Conservation (phyloP, 2,113 vertebrate species). For the Notiomystis cincta region DNA sequence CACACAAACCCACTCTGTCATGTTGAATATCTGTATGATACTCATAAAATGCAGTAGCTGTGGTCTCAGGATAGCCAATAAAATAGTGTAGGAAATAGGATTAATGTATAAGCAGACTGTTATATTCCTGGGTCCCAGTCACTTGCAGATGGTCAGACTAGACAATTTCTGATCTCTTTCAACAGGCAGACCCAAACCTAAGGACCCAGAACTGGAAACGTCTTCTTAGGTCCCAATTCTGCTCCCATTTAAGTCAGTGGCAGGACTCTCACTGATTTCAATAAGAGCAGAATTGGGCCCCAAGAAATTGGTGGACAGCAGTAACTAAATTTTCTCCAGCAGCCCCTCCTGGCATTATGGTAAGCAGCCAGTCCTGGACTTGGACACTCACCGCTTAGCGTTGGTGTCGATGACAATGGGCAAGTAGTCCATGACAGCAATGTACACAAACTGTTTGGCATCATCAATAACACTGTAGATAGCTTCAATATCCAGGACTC, state of each 20-base stretch:
- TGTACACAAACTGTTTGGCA: slow-evolving; percentile 85
- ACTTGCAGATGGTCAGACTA: not conserved
- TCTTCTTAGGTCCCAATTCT: slow-evolving; percentile 60
- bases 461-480: slow-evolving; percentile 89
- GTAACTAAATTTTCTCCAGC: not conserved
- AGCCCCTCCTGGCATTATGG: not conserved
- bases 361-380: not conserved
- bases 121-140: not conserved
- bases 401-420: slow-evolving; percentile 80
- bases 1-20: not conserved
- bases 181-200: not conserved
- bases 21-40: not conserved
- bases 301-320: slow-evolving; percentile 32
- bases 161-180: slow-evolving; percentile 25
- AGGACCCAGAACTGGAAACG: slow-evolving; percentile 9
- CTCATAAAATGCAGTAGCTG: not conserved
- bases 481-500: slow-evolving; percentile 89
- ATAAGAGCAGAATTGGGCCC: slow-evolving; percentile 62
- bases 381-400: slow-evolving; percentile 68
- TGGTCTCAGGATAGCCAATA: not conserved
- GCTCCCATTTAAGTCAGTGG: slow-evolving; percentile 60
- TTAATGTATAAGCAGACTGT: not conserved
- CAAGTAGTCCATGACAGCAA: slow-evolving; percentile 90
- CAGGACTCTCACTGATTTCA: slow-evolving; percentile 62
- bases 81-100: not conserved